phyloP scores from a whole-genome alignment of 2,797 vertebrate species.

The Sebastes kiyomatsui region DNA sequence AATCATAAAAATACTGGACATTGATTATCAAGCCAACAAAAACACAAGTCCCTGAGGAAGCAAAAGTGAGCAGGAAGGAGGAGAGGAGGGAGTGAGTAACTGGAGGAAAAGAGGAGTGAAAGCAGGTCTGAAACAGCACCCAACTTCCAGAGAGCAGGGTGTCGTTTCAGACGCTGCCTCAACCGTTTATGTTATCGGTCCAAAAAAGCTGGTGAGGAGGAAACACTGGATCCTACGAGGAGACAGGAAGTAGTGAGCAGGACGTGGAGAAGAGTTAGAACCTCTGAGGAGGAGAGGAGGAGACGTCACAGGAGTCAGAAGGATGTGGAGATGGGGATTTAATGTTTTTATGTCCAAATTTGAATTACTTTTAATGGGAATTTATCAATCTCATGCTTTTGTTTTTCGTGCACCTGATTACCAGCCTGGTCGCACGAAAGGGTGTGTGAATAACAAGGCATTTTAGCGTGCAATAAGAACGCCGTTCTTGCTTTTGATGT shows the following conservation, averaged over 20 bases:
- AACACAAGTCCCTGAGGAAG: conserved; percentile 55
- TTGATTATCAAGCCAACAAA: conserved; percentile 61
- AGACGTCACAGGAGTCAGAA: conserved; percentile 16
- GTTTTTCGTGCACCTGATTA: neutral
- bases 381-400: neutral
- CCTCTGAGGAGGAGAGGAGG: neutral
- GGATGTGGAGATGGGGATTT: neutral
- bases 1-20: neutral
- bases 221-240: conserved; percentile 52
- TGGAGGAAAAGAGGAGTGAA: neutral
- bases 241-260: no score
- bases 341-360: neutral
- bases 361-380: neutral
- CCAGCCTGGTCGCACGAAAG: no score
- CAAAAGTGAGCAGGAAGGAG: conserved; percentile 37
- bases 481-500: no score
- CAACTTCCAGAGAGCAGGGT: neutral
- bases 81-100: conserved; percentile 13
- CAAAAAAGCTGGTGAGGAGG: conserved; percentile 21
- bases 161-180: conserved; percentile 12
- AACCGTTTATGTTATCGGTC: neutral
- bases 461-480: no score
- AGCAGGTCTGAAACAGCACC: conserved; percentile 45
- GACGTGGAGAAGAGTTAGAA: conserved; percentile 2
- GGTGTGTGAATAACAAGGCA: no score